A percentile compares a stretch with the other conserved stretches of the same genome.
These are phyloP conservation scores for Atlantisia rogersi DNA, from an alignment of 2,113 vertebrate species.

Conservation along the genomic window DNA sequence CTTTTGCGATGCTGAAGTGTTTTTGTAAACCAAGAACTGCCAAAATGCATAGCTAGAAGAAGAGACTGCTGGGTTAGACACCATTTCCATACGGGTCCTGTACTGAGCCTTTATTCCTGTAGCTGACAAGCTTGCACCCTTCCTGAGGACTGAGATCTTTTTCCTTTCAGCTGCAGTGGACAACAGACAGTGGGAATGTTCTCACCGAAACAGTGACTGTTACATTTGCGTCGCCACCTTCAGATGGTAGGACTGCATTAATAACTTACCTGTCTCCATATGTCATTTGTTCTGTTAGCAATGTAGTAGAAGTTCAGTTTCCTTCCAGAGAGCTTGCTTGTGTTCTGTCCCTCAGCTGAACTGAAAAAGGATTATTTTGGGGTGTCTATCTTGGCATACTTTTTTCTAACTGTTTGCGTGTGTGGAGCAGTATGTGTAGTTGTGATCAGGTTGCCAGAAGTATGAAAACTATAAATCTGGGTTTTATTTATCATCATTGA, in stretches of 20 bases:
- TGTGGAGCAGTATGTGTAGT: accelerated
- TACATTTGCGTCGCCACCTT: slow-evolving; percentile 73
- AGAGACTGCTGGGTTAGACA: background rate
- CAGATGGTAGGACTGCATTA: slow-evolving; percentile 76
- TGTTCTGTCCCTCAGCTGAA: background rate
- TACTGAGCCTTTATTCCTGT: background rate
- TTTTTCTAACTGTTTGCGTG: background rate
- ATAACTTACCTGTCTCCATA: background rate
- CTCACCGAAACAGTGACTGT: slow-evolving; percentile 84
- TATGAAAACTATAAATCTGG: background rate
- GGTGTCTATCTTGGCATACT: background rate
- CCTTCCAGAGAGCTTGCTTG: background rate
- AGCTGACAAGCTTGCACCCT: background rate
- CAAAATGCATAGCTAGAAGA: background rate
- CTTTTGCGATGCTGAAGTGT: background rate
- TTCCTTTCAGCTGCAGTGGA: slow-evolving; percentile 80
- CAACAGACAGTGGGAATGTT: slow-evolving; percentile 75
- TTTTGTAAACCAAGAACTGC: background rate
- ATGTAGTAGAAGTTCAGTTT: background rate
- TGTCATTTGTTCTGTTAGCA: background rate
- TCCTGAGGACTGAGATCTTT: slow-evolving; percentile 32
- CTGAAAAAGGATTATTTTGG: background rate
- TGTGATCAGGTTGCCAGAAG: background rate
- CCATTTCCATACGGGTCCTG: background rate
- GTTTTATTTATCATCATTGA: background rate